phyloP scores from a whole-genome alignment of 2,888 invertebrate species.

The Cephus nigrinus region DNA sequence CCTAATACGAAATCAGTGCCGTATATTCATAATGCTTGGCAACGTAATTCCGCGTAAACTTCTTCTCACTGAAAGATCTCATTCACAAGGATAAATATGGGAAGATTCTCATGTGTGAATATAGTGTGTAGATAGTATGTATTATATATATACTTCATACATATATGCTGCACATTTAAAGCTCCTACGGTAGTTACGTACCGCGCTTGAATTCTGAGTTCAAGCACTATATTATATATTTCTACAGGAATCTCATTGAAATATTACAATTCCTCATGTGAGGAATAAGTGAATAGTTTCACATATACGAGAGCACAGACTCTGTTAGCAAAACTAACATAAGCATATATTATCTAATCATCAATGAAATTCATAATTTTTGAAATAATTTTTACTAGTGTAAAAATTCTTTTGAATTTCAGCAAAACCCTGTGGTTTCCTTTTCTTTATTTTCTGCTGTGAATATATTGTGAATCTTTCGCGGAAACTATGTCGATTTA shows the following conservation, averaged over 20 bases:
- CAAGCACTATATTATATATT: not conserved
- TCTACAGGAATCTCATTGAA: not conserved
- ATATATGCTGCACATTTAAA: not conserved
- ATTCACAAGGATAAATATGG: not conserved
- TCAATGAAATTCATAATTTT: not conserved
- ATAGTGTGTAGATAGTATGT: not conserved
- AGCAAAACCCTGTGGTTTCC: not conserved
- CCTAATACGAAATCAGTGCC: not conserved
- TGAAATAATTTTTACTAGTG: not conserved
- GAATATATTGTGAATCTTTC: not conserved
- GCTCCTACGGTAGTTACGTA: not conserved
- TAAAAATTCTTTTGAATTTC: not conserved
- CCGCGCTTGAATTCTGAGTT: not conserved
- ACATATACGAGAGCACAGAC: not conserved
- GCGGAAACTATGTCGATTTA: not conserved
- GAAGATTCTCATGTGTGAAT: not conserved
- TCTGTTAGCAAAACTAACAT: too few relatives aligned
- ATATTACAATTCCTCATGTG: not conserved
- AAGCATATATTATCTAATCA: not conserved
- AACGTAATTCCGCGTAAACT: not conserved
- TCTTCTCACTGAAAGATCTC: not conserved
- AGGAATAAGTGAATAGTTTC: not conserved
- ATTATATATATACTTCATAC: not conserved
- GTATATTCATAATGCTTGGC: not conserved
- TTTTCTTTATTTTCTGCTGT: not conserved